These are phyloP conservation scores for Hylaea fasciaria DNA, from an alignment of 2,888 invertebrate species.

Conservation along the genomic window DNA sequence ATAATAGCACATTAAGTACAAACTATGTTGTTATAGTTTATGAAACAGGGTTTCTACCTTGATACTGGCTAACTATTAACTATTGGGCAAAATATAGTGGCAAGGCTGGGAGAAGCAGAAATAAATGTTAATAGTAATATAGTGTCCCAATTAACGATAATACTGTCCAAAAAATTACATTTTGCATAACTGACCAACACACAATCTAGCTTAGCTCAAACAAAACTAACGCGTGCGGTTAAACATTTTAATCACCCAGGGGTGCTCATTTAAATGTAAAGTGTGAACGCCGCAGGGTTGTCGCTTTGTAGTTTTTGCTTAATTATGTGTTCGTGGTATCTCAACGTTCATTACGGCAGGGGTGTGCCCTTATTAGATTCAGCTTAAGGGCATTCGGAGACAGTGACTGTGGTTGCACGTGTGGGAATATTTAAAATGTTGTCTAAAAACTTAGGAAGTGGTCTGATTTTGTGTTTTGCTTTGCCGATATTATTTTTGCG, in stretches of 20 bases:
- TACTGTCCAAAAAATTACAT: neutral
- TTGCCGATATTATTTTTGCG: too few species aligned
- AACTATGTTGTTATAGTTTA: too few species aligned
- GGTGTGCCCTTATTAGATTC: conserved; percentile 75
- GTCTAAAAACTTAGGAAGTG: neutral
- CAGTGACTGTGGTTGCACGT: conserved; percentile 41
- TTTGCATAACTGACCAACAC: conserved; percentile 4
- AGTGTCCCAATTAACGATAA: too few species aligned
- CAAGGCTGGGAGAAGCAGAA: too few species aligned
- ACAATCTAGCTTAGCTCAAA: conserved; percentile 8
- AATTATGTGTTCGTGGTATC: conserved; percentile 75
- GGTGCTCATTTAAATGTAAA: conserved; percentile 80
- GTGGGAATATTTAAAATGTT: conserved; percentile 44
- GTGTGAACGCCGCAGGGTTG: conserved; percentile 63
- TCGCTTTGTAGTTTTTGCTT: conserved; percentile 80
- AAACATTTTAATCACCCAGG: conserved; percentile 61
- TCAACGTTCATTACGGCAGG: conserved; percentile 66
- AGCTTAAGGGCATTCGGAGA: conserved; percentile 74
- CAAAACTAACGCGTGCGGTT: conserved; percentile 53
- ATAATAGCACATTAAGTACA: too few species aligned
- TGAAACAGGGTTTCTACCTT: too few species aligned
- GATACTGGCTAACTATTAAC: too few species aligned
- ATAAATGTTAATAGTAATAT: too few species aligned
- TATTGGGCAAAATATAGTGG: too few species aligned
- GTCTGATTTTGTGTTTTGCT: neutral